phyloP scores from a whole-genome alignment of 2,888 invertebrate genomes.

The Philereme transversata region DNA sequence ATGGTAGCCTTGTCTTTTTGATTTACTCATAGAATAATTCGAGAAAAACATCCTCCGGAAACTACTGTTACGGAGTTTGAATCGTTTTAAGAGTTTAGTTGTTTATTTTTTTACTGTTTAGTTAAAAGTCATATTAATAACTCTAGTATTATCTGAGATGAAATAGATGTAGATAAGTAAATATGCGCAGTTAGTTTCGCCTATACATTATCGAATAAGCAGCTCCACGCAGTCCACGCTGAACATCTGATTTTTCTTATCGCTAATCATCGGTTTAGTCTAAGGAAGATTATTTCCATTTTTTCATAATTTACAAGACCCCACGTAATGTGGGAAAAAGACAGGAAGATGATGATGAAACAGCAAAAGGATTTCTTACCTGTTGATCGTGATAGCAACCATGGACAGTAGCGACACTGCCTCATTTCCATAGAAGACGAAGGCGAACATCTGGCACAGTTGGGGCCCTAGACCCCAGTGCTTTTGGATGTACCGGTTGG shows the following conservation, averaged over 20 bases:
- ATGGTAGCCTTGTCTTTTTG: constrained; percentile 21
- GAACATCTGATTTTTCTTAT: no score
- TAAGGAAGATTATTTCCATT: no score
- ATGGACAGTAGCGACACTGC: constrained; percentile 94
- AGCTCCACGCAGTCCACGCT: no score
- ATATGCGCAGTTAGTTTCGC: no score
- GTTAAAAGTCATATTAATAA: background rate
- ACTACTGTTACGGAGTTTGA: background rate
- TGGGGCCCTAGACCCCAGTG: constrained; percentile 91
- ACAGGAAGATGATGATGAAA: no score
- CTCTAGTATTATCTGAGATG: background rate
- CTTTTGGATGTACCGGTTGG: constrained; percentile 91
- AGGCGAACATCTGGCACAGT: constrained; percentile 92
- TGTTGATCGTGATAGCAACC: constrained; percentile 95
- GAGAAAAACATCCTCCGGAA: constrained; percentile 31
- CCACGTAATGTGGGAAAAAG: no score
- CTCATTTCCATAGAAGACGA: constrained; percentile 95
- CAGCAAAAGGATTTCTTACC: constrained; percentile 75
- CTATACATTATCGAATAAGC: no score
- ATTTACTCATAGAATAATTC: constrained; percentile 24
- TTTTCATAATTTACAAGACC: no score
- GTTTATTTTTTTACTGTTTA: background rate
- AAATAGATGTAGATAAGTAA: background rate
- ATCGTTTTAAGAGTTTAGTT: constrained; percentile 14
- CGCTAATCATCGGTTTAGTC: no score